phyloP scores from a whole-genome alignment of 2,797 vertebrate genomes.

The Acanthurus tractus region DNA sequence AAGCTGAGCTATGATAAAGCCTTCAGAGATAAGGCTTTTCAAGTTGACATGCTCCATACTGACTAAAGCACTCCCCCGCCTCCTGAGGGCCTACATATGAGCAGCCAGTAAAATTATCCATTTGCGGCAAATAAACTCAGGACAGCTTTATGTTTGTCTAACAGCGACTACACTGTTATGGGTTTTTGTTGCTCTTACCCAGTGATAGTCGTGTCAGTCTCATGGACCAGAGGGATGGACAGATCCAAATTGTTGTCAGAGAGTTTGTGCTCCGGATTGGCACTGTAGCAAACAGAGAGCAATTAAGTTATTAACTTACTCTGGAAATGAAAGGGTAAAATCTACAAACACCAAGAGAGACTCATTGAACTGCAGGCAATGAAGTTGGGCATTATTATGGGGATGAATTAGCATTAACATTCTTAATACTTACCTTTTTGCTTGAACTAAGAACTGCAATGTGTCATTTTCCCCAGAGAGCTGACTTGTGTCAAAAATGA shows the following conservation, averaged over 20 bases:
- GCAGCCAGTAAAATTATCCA: conserved; percentile 21
- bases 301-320: neutral
- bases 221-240: conserved; percentile 91
- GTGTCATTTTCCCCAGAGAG: conserved; percentile 93
- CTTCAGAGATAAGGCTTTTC: conserved; percentile 75
- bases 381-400: neutral
- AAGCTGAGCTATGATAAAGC: conserved; percentile 71
- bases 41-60: conserved; percentile 70
- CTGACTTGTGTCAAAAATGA: conserved; percentile 96
- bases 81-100: conserved; percentile 46
- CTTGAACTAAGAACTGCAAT: conserved; percentile 91
- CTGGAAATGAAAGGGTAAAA: neutral
- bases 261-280: conserved; percentile 92
- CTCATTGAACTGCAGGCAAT: neutral
- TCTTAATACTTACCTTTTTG: conserved; percentile 89
- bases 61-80: conserved; percentile 51
- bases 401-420: neutral
- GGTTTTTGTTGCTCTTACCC: conserved; percentile 85
- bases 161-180: neutral
- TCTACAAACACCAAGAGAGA: conserved; percentile 5
- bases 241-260: conserved; percentile 91
- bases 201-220: conserved; percentile 94
- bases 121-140: conserved; percentile 14
- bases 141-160: conserved; percentile 18
- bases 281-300: conserved; percentile 80